Base-by-base conservation (phyloP, 2,888 invertebrate genomes). In the Pachycephus smyrnensis region DNA sequence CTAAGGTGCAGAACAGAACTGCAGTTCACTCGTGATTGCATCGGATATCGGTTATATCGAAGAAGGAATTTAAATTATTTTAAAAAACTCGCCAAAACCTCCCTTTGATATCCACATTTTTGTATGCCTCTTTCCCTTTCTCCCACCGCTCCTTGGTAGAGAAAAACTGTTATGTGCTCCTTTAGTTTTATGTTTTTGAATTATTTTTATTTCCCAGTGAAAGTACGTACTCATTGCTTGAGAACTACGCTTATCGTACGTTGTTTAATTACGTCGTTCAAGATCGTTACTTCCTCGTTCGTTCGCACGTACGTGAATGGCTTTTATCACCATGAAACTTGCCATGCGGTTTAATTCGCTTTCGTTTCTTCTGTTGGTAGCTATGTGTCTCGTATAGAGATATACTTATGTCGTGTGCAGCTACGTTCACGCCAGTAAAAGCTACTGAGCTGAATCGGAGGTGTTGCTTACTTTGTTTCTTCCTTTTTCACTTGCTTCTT, bases 1-100 rank as follows among this genome's bases (percentile, higher is more conserved):
- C 55, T 23, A 23, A 23, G 68, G 31, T n/a, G n/a, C 32, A n/a
- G 35, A 77, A 68, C 68, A 35, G 68, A 77, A 35, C 74, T 77
- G 68, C 31, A 68, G 36, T 74, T 68, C 35, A 12, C 32, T 15
- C 40, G 23, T 74, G 68, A 77, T 77, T 73, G 36, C 77, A 77
- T 77, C 74, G 77, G 74, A 77, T 77, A 74, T 77, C 12, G 31
- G 68, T n/a, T 55, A 35, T 15, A 74, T 30, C 68, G 74, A 36
- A 37, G 6, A 32, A 4, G 37, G 55, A 55, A 55, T 12, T 35
- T 31, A 55, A 15, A 75, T 55, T 55, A 55, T 55, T 55, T 55
- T 23, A 55, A 55, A 55, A 15, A 55, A 23, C 55, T 23, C 55
- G 55, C 55, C 55, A 2, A 9, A 55, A 55, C 23, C 9, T 55